Percentiles rank a stretch among this genome's conserved stretches.
Evolutionary conservation across 2,113 vertebrate genomes (phyloP).

Genomic region (Promerops cafer): DNA sequence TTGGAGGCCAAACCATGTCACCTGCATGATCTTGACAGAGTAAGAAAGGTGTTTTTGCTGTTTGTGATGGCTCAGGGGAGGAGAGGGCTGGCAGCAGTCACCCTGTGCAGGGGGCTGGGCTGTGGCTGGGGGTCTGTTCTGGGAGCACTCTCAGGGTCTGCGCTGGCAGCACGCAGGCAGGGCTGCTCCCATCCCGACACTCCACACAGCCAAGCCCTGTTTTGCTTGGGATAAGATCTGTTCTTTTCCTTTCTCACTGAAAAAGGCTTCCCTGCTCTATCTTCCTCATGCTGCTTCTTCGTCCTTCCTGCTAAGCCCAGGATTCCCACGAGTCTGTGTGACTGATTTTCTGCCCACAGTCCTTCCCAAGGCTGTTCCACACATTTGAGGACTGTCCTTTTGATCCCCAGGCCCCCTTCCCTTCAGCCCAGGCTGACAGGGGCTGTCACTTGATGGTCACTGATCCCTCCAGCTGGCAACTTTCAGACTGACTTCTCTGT

Average conservation of each 20-base stretch:
- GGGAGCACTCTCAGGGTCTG: not conserved
- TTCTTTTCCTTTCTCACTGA: not conserved
- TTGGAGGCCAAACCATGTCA: not conserved
- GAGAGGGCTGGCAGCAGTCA: not conserved
- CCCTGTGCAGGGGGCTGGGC: not conserved
- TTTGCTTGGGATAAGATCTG: not conserved
- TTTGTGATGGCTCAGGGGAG: not conserved
- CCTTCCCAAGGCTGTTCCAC: not conserved
- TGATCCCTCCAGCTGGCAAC: not conserved
- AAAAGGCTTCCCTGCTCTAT: not conserved
- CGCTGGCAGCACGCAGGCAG: not conserved
- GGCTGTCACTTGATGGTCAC: not conserved
- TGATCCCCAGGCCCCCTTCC: not conserved
- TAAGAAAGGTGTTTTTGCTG: not conserved
- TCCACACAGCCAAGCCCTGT: not conserved
- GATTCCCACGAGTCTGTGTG: not conserved
- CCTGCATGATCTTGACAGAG: not conserved
- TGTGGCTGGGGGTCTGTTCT: not conserved
- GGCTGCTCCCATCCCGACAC: rapidly evolving
- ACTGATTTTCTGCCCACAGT: not conserved
- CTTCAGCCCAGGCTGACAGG: not conserved
- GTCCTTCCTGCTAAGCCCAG: not conserved
- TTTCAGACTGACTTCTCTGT: not conserved
- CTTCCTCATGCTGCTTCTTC: not conserved
- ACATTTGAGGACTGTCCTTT: not conserved